phyloP scores from a whole-genome alignment of 2,888 invertebrate genomes.

The Gonocerus acuteangulatus region DNA sequence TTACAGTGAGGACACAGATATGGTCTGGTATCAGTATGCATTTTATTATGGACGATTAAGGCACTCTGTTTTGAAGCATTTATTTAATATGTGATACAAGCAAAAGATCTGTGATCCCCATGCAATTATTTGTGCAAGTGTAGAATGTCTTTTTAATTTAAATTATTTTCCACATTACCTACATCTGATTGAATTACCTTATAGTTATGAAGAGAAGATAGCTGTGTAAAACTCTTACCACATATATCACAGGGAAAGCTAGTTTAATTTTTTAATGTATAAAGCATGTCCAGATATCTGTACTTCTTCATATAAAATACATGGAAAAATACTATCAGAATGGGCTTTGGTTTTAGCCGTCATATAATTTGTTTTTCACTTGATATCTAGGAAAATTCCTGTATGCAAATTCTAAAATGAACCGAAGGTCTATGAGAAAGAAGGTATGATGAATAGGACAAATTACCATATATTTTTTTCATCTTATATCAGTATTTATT shows the following conservation, averaged over 20 bases:
- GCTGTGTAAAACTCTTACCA: conserved; percentile 32
- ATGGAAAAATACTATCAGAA: conserved; percentile 41
- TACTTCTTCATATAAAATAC: conserved; percentile 35
- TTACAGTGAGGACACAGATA: conserved; percentile 37
- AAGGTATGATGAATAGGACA: no score
- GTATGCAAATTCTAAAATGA: no score
- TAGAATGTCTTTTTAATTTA: conserved; percentile 47
- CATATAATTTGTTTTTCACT: no score
- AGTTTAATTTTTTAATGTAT: conserved; percentile 31
- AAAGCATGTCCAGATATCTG: conserved; percentile 30
- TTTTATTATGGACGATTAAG: conserved; percentile 33
- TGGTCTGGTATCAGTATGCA: conserved; percentile 37
- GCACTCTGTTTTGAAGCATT: conserved; percentile 34
- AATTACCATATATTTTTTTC: no score
- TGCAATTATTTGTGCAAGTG: conserved; percentile 40
- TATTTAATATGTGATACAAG: conserved; percentile 38
- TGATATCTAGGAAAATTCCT: no score
- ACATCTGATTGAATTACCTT: conserved; percentile 42
- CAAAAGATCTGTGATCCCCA: conserved; percentile 38
- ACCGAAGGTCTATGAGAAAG: no score
- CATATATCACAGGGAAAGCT: conserved; percentile 36
- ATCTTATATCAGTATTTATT: no score
- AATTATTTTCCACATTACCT: conserved; percentile 45
- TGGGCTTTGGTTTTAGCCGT: no score
- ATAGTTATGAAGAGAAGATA: conserved; percentile 29